These are phyloP conservation scores for Mythimna lalbum DNA, from an alignment of 2,888 invertebrate genomes.

Conservation along the genomic window DNA sequence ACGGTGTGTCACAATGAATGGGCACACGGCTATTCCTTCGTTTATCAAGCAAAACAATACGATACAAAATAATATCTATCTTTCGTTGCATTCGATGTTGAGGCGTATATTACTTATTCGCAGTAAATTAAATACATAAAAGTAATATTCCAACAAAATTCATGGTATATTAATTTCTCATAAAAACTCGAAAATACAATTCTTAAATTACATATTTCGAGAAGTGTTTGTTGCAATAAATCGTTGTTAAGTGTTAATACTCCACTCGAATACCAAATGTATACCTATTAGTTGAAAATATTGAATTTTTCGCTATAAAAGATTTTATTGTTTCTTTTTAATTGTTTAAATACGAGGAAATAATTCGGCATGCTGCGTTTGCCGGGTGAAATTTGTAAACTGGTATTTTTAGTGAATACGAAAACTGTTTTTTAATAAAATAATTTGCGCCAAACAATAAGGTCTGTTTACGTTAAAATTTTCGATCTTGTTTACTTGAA, in stretches of 20 bases:
- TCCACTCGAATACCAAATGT: not conserved
- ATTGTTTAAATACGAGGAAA: slow-evolving; percentile 1
- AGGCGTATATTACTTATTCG: not conserved
- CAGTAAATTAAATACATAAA: not conserved
- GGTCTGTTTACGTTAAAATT: not conserved
- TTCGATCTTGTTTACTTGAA: not conserved
- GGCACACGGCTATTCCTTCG: not conserved
- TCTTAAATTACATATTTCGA: slow-evolving; percentile 16
- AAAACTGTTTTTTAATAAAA: not conserved
- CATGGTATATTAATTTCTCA: slow-evolving; percentile 8
- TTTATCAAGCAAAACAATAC: slow-evolving; percentile 1
- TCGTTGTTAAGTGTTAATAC: not conserved
- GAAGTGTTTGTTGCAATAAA: slow-evolving; percentile 7
- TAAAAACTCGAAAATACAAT: slow-evolving; percentile 18
- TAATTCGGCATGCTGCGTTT: not conserved
- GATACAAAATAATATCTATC: not conserved
- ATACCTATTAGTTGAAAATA: slow-evolving; percentile 11
- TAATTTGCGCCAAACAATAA: not conserved
- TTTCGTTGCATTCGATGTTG: not conserved
- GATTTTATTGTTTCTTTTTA: slow-evolving; percentile 9
- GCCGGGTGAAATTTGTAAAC: not conserved
- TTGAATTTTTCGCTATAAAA: slow-evolving; percentile 1
- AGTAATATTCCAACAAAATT: slow-evolving; percentile 14
- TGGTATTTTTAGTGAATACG: not conserved
- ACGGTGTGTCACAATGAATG: not conserved